Base-by-base conservation (phyloP, 2,113 vertebrate genomes). In the Pomatorhinus ruficollis region DNA sequence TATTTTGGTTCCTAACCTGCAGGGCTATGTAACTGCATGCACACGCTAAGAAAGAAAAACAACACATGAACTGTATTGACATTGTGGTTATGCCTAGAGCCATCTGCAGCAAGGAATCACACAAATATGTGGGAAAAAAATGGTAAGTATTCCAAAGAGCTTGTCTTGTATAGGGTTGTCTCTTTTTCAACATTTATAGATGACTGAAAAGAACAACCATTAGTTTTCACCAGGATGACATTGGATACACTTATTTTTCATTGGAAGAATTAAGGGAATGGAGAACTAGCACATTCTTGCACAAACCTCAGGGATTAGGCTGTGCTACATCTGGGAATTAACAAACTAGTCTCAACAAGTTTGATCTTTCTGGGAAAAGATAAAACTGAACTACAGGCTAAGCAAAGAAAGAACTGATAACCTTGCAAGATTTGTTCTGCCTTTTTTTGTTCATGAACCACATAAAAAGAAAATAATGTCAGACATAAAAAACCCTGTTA, bases 281-380 rank as follows among this genome's bases (percentile, higher is more conserved):
- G 93, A 94, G 94, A 97, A 89, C 93, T 86, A 97, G 96, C 95
- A 97, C 97, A 97, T 97, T 97, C 97, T 96, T 96, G 93, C 87
- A 79, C 87, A 97, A 97, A 97, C 96, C 97, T 97, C 97, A 92
- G 89, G 96, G 97, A 97, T 97, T 97, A 97, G 90, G 80, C 96
- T 97, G 68, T 76, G 91, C 85, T 97, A 47, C 96, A 96, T 97
- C 96, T 97, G 96, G 93, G 87, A 97, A 97, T 95, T 97, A 97
- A 90, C 93, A 97, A 96, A 95, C 97, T 74, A 97, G 97, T 97
- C 95, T 94, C 95, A 97, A 97, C 97, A 97, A 95, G 97, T 89
- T 96, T 96, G 92, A 97, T 96, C 93, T 96, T 97, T 97, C 97
- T 97, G 96, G 96, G 97, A 97, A 97, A 94, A 91, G 92, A 92